phyloP scores from a whole-genome alignment of 2,113 vertebrate genomes.

The Brachypodius melanocephalos region DNA sequence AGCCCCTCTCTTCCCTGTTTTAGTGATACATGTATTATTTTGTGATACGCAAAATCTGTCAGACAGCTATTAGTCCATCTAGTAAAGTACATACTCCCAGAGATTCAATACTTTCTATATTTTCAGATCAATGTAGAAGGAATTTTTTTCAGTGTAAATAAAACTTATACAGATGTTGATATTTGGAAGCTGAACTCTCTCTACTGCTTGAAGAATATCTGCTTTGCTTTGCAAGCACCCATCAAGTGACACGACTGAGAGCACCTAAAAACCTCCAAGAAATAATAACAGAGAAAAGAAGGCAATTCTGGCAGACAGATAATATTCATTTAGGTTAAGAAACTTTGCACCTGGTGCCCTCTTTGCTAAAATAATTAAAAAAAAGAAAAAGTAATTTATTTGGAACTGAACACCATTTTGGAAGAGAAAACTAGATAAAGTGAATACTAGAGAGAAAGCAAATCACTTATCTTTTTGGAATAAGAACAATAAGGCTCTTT shows the following conservation, averaged over 20 bases:
- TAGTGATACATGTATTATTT: not conserved
- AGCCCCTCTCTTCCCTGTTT: not conserved
- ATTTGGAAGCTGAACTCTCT: not conserved
- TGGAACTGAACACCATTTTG: not conserved
- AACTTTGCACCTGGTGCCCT: not conserved
- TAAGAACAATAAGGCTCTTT: not conserved
- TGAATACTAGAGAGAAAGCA: not conserved
- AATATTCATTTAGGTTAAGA: not conserved
- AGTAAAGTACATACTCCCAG: not conserved
- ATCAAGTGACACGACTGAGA: not conserved
- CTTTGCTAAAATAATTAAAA: not conserved
- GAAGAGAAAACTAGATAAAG: not conserved
- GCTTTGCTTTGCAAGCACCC: not conserved
- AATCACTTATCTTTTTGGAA: not conserved
- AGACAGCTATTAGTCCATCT: not conserved
- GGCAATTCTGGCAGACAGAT: not conserved
- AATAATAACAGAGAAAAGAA: not conserved
- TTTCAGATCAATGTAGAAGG: not conserved
- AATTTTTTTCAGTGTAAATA: not conserved
- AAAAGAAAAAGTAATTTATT: not conserved
- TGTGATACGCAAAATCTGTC: not conserved
- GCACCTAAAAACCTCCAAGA: not conserved
- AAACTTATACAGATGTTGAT: not conserved
- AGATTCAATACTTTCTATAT: not conserved
- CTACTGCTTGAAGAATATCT: not conserved